Conservation (phyloP, 2,797 vertebrate genomes). For the Chiropotes sagulatus region DNA sequence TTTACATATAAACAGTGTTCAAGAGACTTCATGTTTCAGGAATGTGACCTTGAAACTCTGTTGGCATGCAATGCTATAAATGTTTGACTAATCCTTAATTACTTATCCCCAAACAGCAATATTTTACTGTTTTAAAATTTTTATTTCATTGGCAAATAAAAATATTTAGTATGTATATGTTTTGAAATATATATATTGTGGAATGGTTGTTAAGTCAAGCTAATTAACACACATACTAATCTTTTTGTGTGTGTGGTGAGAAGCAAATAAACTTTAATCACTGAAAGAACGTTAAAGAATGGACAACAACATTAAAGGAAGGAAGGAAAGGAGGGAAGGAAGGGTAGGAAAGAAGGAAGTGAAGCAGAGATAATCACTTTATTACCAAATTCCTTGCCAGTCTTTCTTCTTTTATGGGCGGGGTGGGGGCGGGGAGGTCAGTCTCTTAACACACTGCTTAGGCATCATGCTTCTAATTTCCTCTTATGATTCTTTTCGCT, state of each 20-base stretch:
- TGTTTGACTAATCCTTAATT: slow-evolving; percentile 21
- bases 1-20: not conserved
- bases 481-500: not conserved
- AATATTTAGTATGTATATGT: not conserved
- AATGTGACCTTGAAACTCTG: slow-evolving; percentile 30
- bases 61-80: not conserved
- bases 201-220: not conserved
- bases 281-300: not conserved
- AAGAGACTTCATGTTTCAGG: not conserved
- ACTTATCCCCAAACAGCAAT: not conserved
- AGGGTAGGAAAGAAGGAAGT: not conserved
- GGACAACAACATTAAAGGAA: not conserved
- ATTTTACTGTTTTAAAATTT: not conserved
- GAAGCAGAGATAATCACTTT: not conserved
- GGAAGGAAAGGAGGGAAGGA: not conserved
- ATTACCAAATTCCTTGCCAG: not conserved
- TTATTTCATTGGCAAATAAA: not conserved
- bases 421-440: no score
- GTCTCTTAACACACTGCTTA: not conserved
- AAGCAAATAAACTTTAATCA: not conserved
- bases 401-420: no score
- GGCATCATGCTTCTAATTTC: not conserved
- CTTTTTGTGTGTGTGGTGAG: not conserved
- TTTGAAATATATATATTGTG: not conserved
- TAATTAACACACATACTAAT: not conserved